Evolutionary conservation across 2,113 vertebrate species (phyloP).

Genomic region (Pluvialis apricaria): DNA sequence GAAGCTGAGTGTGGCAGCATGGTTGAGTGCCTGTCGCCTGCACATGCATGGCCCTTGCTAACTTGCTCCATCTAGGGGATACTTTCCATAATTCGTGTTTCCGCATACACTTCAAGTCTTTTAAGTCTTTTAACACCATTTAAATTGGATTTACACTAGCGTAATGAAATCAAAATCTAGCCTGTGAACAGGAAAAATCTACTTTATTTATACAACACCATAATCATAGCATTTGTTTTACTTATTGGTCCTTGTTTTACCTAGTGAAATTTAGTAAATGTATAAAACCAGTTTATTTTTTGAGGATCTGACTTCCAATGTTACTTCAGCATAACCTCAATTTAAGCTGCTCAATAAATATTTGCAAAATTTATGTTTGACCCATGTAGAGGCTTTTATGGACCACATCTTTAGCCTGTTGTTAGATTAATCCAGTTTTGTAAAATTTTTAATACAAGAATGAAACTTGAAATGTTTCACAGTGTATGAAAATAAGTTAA

Average conservation of each 20-base stretch:
- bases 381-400: background rate
- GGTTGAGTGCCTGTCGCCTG: background rate
- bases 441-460: background rate
- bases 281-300: background rate
- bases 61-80: slow-evolving; percentile 52
- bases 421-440: background rate
- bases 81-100: background rate
- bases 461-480: background rate
- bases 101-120: background rate
- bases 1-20: background rate
- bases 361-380: background rate
- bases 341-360: background rate
- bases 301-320: background rate
- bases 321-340: background rate
- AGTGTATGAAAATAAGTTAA: background rate
- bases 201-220: background rate
- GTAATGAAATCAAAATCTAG: background rate
- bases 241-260: background rate
- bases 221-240: background rate
- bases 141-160: background rate
- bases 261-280: background rate
- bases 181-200: background rate
- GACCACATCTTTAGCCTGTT: background rate
- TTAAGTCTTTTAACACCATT: background rate
- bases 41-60: background rate